Percentiles rank a stretch among this genome's conserved stretches.
Evolutionary conservation across 2,113 vertebrate species (phyloP).

Genomic region (Haemorhous mexicanus): DNA sequence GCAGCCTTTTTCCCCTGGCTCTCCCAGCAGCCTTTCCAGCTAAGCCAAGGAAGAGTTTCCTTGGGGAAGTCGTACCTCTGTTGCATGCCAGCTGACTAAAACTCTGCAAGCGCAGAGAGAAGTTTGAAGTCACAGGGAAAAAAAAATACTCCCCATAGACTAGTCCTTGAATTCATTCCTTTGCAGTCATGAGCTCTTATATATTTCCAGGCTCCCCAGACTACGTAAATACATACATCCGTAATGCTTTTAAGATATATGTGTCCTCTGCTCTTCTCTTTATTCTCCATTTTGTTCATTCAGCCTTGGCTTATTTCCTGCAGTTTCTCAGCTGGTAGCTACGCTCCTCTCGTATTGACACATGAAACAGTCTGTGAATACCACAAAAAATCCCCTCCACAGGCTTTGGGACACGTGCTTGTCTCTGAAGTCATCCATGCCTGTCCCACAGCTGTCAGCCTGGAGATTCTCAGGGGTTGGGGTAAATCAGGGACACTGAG

Average conservation of each 20-base stretch:
- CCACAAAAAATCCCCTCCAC: conserved; percentile 15
- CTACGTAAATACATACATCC: neutral
- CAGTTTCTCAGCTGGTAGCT: conserved; percentile 43
- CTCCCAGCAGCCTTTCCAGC: conserved; percentile 48
- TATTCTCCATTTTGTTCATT: conserved; percentile 42
- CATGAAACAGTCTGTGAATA: conserved; percentile 2
- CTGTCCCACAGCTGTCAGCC: neutral
- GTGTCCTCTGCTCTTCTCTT: neutral
- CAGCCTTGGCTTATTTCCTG: conserved; percentile 42
- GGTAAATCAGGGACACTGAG: neutral
- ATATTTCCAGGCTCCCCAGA: conserved; percentile 25
- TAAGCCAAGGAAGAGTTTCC: conserved; percentile 33
- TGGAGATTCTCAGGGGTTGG: neutral
- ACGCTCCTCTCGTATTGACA: neutral
- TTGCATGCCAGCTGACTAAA: conserved; percentile 64
- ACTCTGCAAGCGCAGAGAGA: conserved; percentile 25
- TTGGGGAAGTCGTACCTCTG: conserved; percentile 55
- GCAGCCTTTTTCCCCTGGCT: neutral
- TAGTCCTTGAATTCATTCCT: conserved; percentile 49
- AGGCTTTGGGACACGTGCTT: neutral
- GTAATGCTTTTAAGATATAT: conserved; percentile 25
- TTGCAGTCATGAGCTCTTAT: conserved; percentile 29
- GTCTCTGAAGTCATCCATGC: neutral
- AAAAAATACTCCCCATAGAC: conserved; percentile 47
- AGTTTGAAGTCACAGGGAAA: conserved; percentile 63